Evolutionary conservation across 1,140 invertebrate species (phyloP), one percentile per base, ranked within the genome.

Genomic region (Ostrea edulis): DNA sequence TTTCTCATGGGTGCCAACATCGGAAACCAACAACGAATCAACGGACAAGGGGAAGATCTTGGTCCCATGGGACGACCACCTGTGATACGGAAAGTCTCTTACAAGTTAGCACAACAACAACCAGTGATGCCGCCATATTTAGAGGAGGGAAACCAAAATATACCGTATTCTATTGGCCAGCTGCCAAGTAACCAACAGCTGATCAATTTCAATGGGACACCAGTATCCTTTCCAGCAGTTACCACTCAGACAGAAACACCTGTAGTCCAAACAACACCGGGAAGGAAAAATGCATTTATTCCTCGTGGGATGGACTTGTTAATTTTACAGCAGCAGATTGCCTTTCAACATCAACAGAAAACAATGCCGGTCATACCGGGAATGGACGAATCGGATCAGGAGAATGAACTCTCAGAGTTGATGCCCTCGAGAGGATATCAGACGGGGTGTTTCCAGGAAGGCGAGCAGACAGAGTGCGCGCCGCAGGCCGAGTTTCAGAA

Each of bases 31-130:
- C 86, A 71, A 82, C 65, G 84, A 71, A 53, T 83, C 20, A 53
- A 20, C 53, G 82, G 82, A 3, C 82, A 90, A 65, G 51, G 81
- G 54, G 87, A 68, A 29, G 90, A 92, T 29, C 44, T 87, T 82
- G 89, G 82, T 92, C 85, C 82, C 12, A 93, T 96, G 9, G 95
- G 96, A 85, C 95, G 97, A 29, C 95, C 97, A 82, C 97, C 97
- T 89, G 97, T 97, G 95, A 95, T 97, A 22, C 94, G 97, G 0
- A 97, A 97, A 91, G 96, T 97, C 85, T 97, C 97, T 71, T 97
- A 97, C 93, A 97, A 97, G 93, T 92, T 97, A 87, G 97, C 97
- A 54, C 97, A 97, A 93, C 97, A 97, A 89, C 95, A 95, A 92
- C 95, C 96, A 89, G 96, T 96, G 91, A 95, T 97, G 89, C 94